Conservation (phyloP, 1,140 invertebrate genomes). For the Drosophila subpulchrella region DNA sequence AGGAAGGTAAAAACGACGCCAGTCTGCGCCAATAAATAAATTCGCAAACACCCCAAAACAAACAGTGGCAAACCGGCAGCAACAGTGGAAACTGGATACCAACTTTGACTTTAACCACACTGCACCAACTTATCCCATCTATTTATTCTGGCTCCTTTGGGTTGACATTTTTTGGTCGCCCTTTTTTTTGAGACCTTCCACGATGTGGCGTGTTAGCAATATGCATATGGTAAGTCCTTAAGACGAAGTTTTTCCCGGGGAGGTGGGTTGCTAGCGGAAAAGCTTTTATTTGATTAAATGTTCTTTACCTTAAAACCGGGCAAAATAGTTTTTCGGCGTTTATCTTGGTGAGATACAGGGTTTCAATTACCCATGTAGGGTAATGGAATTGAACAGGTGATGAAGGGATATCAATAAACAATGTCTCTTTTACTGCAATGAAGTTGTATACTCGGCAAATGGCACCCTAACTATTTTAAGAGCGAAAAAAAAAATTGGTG, state of each 20-base stretch:
- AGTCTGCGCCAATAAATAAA: constrained; percentile 62
- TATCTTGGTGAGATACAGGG: constrained; percentile 22
- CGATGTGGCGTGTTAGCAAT: constrained; percentile 48
- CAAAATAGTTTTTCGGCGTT: constrained; percentile 41
- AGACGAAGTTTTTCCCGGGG: constrained; percentile 17
- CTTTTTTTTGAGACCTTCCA: constrained; percentile 5
- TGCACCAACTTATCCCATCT: constrained; percentile 51
- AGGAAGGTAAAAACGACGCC: constrained; percentile 33
- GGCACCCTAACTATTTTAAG: neutral
- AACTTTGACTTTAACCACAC: constrained; percentile 53
- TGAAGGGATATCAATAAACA: constrained; percentile 15
- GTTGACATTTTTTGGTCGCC: constrained; percentile 31
- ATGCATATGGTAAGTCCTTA: constrained; percentile 52
- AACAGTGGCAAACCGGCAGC: constrained; percentile 22
- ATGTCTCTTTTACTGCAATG: neutral
- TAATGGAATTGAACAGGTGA: constrained; percentile 36
- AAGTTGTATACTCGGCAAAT: neutral
- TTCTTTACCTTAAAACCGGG: constrained; percentile 36
- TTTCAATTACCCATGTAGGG: constrained; percentile 30
- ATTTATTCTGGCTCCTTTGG: constrained; percentile 45
- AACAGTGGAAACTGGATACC: constrained; percentile 24
- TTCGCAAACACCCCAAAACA: constrained; percentile 59
- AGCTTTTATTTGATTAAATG: constrained; percentile 50
- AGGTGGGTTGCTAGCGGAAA: neutral
- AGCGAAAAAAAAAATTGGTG: neutral